These are phyloP conservation scores for Burhinus bistriatus DNA, from an alignment of 2,113 vertebrate species.

Conservation along the genomic window DNA sequence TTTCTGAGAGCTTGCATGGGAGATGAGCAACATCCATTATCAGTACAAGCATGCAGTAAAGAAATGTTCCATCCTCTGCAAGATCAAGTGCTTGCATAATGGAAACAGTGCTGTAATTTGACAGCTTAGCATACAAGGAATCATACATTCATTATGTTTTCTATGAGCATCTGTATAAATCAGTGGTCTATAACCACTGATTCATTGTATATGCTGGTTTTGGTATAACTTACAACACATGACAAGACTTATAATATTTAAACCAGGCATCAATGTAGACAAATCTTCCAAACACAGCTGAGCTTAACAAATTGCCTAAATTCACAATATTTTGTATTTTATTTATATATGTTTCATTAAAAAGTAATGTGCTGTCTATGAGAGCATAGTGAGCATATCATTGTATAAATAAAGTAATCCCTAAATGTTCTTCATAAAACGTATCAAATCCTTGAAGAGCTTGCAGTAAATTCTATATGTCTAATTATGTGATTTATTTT, in stretches of 20 bases:
- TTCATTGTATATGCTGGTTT: not conserved
- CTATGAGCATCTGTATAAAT: not conserved
- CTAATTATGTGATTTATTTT: constrained; percentile 3
- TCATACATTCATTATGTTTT: not conserved
- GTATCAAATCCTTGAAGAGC: not conserved
- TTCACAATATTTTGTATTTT: not conserved
- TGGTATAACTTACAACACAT: not conserved
- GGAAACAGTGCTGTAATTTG: not conserved
- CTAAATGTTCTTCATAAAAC: not conserved
- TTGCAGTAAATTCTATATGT: not conserved
- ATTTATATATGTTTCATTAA: not conserved
- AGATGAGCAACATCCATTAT: not conserved
- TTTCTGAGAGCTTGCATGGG: not conserved
- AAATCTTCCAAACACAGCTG: not conserved
- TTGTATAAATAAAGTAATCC: not conserved
- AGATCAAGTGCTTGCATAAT: not conserved
- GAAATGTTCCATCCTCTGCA: not conserved
- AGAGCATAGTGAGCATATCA: not conserved
- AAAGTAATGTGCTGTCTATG: not conserved
- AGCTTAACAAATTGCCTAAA: not conserved
- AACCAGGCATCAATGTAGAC: not conserved
- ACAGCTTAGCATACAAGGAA: not conserved
- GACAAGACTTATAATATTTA: not conserved
- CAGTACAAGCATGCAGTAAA: not conserved
- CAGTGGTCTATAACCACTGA: not conserved